These are phyloP conservation scores for Hippoglossus stenolepis DNA, from an alignment of 2,113 vertebrate species.

Conservation along the genomic window DNA sequence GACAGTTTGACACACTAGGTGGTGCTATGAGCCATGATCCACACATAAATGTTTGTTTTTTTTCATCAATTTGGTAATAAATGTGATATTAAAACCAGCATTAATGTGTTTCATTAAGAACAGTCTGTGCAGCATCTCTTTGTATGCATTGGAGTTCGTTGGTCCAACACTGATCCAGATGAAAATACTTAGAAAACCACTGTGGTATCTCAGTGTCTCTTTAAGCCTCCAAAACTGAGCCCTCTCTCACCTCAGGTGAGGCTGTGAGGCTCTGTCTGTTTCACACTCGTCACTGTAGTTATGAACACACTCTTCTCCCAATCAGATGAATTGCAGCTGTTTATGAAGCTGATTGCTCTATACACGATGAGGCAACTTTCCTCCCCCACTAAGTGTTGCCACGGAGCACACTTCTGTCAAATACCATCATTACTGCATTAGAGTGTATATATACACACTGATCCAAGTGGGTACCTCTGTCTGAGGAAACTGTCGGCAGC, in stretches of 20 bases:
- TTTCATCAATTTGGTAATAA: no score
- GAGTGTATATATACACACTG: constrained; percentile 33
- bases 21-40: no score
- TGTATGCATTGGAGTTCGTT: no score
- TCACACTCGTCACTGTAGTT: neutral
- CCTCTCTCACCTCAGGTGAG: constrained; percentile 8
- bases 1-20: no score
- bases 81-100: no score
- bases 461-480: constrained; percentile 62
- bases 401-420: constrained; percentile 62
- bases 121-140: no score
- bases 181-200: no score
- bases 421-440: constrained; percentile 71
- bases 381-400: constrained; percentile 59
- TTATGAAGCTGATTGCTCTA: constrained; percentile 45
- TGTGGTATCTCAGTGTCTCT: neutral
- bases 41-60: no score
- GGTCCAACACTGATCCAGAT: no score
- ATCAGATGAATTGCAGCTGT: constrained; percentile 59
- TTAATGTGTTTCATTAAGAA: no score
- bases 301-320: constrained; percentile 29
- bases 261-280: neutral
- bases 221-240: neutral
- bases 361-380: constrained; percentile 51
- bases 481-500: constrained; percentile 40